Evolutionary conservation across 2,797 vertebrate species (phyloP).

Genomic region (Amazona ochrocephala): DNA sequence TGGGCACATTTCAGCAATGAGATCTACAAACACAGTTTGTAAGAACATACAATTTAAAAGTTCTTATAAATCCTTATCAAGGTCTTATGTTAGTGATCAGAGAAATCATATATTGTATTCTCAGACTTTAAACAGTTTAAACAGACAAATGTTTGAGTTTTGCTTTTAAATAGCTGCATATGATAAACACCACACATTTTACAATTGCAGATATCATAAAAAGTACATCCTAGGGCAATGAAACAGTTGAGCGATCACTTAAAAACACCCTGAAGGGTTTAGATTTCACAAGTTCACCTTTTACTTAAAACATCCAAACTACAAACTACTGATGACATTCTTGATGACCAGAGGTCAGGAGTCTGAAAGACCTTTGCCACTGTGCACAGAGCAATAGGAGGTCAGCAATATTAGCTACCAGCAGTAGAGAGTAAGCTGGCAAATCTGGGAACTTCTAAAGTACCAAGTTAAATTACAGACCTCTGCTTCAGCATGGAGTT

Average conservation of each 20-base stretch:
- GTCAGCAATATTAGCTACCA: slow-evolving; percentile 56
- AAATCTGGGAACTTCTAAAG: slow-evolving; percentile 14
- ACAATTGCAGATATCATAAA: slow-evolving; percentile 48
- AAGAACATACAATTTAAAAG: neutral
- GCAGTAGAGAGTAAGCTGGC: slow-evolving; percentile 25
- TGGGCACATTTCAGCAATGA: neutral
- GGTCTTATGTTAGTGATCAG: neutral
- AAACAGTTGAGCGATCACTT: slow-evolving; percentile 70
- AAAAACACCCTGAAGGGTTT: slow-evolving; percentile 67
- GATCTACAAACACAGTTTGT: neutral
- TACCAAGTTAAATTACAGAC: slow-evolving; percentile 47
- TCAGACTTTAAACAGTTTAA: slow-evolving; percentile 1
- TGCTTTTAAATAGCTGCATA: slow-evolving; percentile 3
- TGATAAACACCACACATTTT: slow-evolving; percentile 8
- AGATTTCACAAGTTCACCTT: slow-evolving; percentile 76
- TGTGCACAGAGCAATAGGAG: slow-evolving; percentile 64
- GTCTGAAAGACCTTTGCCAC: slow-evolving; percentile 61
- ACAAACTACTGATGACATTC: slow-evolving; percentile 72
- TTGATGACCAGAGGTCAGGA: slow-evolving; percentile 69
- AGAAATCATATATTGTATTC: neutral
- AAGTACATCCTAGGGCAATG: slow-evolving; percentile 61
- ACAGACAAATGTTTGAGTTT: neutral
- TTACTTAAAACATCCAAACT: slow-evolving; percentile 69
- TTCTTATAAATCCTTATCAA: neutral
- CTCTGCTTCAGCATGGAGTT: neutral